Percentiles rank a stretch among this genome's conserved stretches.
Evolutionary conservation across 2,113 vertebrate genomes (phyloP).

Genomic region (Gallinago media): DNA sequence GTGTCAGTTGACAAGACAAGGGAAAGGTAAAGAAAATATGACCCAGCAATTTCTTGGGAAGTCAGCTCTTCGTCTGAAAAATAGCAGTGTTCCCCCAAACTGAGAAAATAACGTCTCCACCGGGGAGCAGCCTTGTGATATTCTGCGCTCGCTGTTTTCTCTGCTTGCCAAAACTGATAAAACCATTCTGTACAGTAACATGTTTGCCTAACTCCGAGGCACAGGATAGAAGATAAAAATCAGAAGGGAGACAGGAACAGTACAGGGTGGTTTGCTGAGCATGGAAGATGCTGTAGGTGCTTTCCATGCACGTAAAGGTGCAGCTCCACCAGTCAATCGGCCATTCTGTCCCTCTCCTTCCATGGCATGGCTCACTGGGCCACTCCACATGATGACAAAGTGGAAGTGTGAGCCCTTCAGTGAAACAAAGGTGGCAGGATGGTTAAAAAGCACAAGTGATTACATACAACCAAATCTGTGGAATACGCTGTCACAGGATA

Average conservation of each 20-base stretch:
- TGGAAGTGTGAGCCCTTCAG: background rate
- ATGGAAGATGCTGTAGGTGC: background rate
- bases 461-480: background rate
- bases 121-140: background rate
- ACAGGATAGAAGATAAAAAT: background rate
- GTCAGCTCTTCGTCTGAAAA: background rate
- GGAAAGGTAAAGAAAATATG: background rate
- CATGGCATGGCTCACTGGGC: too few relatives aligned
- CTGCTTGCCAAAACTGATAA: background rate
- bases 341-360: background rate
- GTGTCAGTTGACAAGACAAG: background rate
- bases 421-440: background rate
- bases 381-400: accelerated
- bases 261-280: background rate
- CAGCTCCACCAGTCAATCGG: background rate
- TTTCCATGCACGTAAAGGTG: background rate
- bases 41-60: background rate
- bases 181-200: background rate
- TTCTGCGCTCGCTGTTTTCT: background rate
- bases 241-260: background rate
- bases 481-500: background rate
- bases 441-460: background rate
- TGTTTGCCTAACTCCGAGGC: background rate
- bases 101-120: background rate
- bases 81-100: background rate